Conservation (phyloP, 2,888 invertebrate species). For the Apomyelois bistriatella region DNA sequence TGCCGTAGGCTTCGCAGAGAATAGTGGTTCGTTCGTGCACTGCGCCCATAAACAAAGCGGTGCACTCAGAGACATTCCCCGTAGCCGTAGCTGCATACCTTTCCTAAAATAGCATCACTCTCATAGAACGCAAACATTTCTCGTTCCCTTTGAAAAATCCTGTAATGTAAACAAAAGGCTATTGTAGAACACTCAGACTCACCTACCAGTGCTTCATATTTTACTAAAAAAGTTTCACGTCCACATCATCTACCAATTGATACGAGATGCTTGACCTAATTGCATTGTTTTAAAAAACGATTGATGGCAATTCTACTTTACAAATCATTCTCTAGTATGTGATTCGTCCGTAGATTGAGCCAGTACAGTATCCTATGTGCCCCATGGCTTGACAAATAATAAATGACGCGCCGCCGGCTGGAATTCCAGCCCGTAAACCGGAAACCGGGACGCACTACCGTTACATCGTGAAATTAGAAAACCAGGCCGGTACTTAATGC, state of each 20-base stretch:
- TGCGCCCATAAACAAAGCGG: conserved; percentile 65
- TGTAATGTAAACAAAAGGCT: conserved; percentile 12
- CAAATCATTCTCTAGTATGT: too few relatives aligned
- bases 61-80: conserved; percentile 56
- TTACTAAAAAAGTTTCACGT: neutral
- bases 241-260: neutral
- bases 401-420: conserved; percentile 60
- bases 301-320: conserved; percentile 24
- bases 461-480: conserved; percentile 65
- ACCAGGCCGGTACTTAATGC: conserved; percentile 17
- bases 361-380: conserved; percentile 22
- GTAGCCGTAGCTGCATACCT: conserved; percentile 45
- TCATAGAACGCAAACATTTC: conserved; percentile 35
- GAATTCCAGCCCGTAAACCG: conserved; percentile 61
- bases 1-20: conserved; percentile 46
- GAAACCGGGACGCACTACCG: conserved; percentile 68
- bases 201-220: neutral
- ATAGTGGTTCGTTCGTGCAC: conserved; percentile 50
- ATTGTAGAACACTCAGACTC: neutral
- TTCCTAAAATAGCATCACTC: conserved; percentile 58
- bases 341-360: conserved; percentile 27
- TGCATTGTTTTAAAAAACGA: conserved; percentile 28
- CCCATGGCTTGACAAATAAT: conserved; percentile 55
- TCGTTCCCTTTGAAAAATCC: conserved; percentile 30
- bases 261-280: conserved; percentile 32